Evolutionary conservation across 2,797 vertebrate species (phyloP), one percentile per base, ranked within the genome.

Genomic region (Enteromius treurensis): DNA sequence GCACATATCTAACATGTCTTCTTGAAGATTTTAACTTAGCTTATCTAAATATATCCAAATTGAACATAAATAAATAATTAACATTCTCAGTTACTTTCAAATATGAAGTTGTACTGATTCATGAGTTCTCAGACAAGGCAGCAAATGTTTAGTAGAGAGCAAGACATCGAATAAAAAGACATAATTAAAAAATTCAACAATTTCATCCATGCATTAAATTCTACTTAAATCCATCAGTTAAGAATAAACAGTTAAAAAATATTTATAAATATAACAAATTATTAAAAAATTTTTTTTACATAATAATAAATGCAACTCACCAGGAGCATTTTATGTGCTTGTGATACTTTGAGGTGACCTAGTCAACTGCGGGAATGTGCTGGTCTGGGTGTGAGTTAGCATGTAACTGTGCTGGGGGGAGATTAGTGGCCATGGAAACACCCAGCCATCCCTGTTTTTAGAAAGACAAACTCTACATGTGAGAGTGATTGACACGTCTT

Each of bases 391-490:
- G 62, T 62, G 49, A 32, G 62, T 81, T 60, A 68, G 75, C 62
- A 42, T 86, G 85, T 79, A 49, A 64, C 65, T 49, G 62, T 69
- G 51, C 40, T 32, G 76, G 83, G 45, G 90, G 88, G 89, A 87
- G 96, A 97, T 98, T 97, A 98, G 95, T 98, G 95, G 95, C 96
- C 96, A 97, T 97, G 94, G 97, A 95, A 98, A 97, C 96, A 84
- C 93, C 94, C 95, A 97, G 96, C 95, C 95, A 96, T 96, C 95
- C 94, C 95, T 96, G 95, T 97, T 98, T 96, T 95, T 96, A 95
- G 96, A 97, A 94, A 95, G 96, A 97, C 96, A 97, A 76, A 96
- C 97, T 98, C 96, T 97, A 97, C 96, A 97, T 97, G 95, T 96
- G 96, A 96, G 96, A 96, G 95, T 97, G 96, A 98, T 96, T 98